These are phyloP conservation scores for Ommatoiulus sabulosus DNA, from an alignment of 2,888 invertebrate species.

Conservation along the genomic window DNA sequence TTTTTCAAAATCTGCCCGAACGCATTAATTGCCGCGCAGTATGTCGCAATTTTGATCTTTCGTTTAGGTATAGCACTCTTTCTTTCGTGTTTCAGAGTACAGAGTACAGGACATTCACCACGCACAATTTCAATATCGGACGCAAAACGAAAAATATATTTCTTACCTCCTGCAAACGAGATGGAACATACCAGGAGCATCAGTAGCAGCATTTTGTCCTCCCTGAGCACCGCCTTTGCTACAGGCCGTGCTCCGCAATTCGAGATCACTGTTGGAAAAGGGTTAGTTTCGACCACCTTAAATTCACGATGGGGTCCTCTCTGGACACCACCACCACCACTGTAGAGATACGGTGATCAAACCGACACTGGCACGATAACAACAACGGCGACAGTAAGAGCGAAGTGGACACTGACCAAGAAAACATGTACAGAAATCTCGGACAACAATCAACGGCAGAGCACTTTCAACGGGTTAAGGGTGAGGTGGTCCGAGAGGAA, in stretches of 20 bases:
- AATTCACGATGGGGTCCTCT: background rate
- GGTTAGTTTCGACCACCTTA: background rate
- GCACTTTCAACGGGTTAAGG: background rate
- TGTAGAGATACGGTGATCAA: background rate
- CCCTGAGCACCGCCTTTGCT: constrained; percentile 45
- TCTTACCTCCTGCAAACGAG: constrained; percentile 45
- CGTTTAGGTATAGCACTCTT: no score
- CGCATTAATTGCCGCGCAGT: no score
- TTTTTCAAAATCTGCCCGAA: no score
- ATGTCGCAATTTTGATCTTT: no score
- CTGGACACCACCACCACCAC: background rate
- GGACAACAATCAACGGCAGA: background rate
- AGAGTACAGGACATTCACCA: background rate
- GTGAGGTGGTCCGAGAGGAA: background rate
- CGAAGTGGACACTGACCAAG: background rate
- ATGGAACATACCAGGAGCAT: constrained; percentile 45
- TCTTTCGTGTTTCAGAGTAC: background rate
- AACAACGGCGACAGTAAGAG: background rate
- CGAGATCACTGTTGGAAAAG: background rate
- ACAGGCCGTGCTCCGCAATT: constrained; percentile 31
- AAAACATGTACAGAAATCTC: background rate
- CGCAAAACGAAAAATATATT: background rate
- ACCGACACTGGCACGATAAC: constrained; percentile 17
- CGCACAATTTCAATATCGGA: background rate
- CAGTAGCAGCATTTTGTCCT: constrained; percentile 49